Evolutionary conservation across 1,140 invertebrate species (phyloP).

Genomic region (Halictus rubicundus): DNA sequence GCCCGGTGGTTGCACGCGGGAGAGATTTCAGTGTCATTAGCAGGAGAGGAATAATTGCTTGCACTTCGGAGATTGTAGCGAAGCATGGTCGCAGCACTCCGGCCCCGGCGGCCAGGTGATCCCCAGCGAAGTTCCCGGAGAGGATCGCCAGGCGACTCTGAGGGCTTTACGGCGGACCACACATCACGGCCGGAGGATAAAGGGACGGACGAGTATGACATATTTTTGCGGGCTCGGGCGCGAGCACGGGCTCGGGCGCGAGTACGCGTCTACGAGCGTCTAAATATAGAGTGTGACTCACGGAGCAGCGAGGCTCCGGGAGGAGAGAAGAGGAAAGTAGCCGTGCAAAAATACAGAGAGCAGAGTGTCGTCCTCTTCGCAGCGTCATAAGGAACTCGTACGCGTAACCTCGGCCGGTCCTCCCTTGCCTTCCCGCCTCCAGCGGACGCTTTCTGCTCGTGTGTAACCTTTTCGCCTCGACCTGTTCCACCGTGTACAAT

Average conservation of each 20-base stretch:
- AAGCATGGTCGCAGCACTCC: not conserved
- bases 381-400: constrained; percentile 39
- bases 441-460: not conserved
- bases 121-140: not conserved
- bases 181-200: constrained; percentile 60
- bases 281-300: constrained; percentile 78
- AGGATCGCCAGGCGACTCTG: not conserved
- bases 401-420: constrained; percentile 49
- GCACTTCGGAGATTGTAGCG: not conserved
- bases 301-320: constrained; percentile 31
- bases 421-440: constrained; percentile 26
- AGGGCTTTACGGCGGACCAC: constrained; percentile 58
- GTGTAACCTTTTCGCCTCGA: not conserved
- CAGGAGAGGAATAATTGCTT: no score
- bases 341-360: constrained; percentile 69
- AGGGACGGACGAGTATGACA: constrained; percentile 66
- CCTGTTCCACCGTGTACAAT: not conserved
- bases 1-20: no score
- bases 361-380: constrained; percentile 59
- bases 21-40: no score
- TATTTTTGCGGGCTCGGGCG: constrained; percentile 72
- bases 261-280: constrained; percentile 63
- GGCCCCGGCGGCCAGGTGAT: not conserved
- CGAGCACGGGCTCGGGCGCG: constrained; percentile 37
- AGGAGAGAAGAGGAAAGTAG: constrained; percentile 47